Evolutionary conservation across 2,888 invertebrate genomes (phyloP).

Genomic region (Euplagia quadripunctaria): DNA sequence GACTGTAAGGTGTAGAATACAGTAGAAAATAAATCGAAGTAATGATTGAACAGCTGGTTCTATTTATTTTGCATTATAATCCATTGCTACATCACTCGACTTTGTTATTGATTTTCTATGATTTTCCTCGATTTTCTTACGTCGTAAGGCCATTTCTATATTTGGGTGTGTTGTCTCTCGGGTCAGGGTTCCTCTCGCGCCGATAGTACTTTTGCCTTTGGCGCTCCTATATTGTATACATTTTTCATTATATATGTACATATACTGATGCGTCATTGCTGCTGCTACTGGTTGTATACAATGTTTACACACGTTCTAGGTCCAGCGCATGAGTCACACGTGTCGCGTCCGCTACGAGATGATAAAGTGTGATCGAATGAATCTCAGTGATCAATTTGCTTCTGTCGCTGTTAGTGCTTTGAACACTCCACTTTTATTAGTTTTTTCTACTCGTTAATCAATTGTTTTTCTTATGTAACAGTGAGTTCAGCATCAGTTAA

Average conservation of each 20-base stretch:
- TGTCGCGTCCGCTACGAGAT: conserved; percentile 68
- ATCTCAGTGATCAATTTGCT: conserved; percentile 69
- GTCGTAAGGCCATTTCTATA: conserved; percentile 37
- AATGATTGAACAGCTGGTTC: conserved; percentile 46
- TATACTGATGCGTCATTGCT: conserved; percentile 73
- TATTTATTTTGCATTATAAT: conserved; percentile 28
- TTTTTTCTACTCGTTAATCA: conserved; percentile 31
- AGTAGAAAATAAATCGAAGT: conserved; percentile 23
- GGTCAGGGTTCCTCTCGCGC: conserved; percentile 55
- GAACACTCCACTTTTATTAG: conserved; percentile 43
- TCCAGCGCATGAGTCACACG: conserved; percentile 78
- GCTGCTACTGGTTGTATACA: conserved; percentile 66
- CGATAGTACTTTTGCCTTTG: conserved; percentile 54
- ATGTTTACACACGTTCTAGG: conserved; percentile 78
- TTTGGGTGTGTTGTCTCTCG: conserved; percentile 52
- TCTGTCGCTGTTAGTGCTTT: conserved; percentile 61
- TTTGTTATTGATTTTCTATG: conserved; percentile 31
- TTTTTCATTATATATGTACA: conserved; percentile 59
- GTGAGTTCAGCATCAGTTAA: conserved; percentile 42
- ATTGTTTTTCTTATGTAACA: conserved; percentile 33
- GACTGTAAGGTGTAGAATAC: conserved; percentile 17
- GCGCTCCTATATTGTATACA: conserved; percentile 72
- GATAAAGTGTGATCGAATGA: conserved; percentile 64
- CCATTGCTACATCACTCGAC: conserved; percentile 21
- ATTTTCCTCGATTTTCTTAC: conserved; percentile 33